A percentile compares a stretch with the other conserved stretches of the same genome.
Evolutionary conservation across 2,113 vertebrate species (phyloP).

Genomic region (Tenebrosternarchus preto): DNA sequence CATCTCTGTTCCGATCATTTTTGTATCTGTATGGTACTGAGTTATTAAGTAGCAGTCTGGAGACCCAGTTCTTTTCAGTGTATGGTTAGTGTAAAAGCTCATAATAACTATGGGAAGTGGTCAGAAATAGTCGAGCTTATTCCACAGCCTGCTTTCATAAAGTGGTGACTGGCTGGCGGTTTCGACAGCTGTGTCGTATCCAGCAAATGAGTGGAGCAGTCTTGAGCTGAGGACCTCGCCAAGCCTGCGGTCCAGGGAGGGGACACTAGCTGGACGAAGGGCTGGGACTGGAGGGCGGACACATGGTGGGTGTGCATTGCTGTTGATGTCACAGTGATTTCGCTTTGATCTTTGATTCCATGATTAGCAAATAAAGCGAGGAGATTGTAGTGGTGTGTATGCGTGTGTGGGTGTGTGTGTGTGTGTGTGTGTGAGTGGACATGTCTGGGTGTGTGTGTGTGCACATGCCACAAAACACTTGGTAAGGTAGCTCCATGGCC

Average conservation of each 20-base stretch:
- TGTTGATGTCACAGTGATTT: no score
- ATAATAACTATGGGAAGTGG: background rate
- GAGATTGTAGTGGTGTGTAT: background rate
- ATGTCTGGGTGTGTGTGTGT: background rate
- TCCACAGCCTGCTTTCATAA: background rate
- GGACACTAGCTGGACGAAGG: no score
- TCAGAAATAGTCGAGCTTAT: slow-evolving; percentile 5
- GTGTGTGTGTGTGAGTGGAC: background rate
- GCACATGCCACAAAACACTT: background rate
- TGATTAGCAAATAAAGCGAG: background rate
- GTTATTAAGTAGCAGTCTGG: background rate
- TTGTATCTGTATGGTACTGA: background rate
- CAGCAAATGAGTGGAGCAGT: no score
- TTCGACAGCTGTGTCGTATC: background rate
- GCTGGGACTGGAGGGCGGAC: no score
- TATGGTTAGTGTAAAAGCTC: background rate
- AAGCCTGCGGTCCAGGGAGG: no score
- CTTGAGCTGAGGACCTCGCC: no score
- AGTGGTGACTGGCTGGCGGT: background rate
- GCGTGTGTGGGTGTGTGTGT: background rate
- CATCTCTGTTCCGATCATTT: background rate
- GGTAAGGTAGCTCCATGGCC: slow-evolving; percentile 19
- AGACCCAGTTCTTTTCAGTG: background rate
- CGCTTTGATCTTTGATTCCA: slow-evolving; percentile 3
- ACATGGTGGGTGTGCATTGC: no score